phyloP scores from a whole-genome alignment of 2,113 vertebrate genomes.

The Hydropotes inermis region DNA sequence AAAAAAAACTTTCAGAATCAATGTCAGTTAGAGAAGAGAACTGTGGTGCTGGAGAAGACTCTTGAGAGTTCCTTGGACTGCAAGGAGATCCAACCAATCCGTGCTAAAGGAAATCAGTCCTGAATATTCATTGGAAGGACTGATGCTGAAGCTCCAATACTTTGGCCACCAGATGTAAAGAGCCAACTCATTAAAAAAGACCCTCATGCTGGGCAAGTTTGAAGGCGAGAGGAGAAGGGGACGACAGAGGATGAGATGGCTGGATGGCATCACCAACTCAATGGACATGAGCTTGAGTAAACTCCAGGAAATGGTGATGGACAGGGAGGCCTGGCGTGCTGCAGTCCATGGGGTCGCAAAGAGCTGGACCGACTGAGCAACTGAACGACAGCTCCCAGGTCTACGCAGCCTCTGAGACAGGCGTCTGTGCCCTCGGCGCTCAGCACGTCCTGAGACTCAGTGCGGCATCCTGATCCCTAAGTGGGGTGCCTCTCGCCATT shows the following conservation, averaged over 20 bases:
- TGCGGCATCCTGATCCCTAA: rapidly evolving
- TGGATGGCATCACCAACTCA: background rate
- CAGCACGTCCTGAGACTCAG: background rate
- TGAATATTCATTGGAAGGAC: background rate
- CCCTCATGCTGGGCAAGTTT: background rate
- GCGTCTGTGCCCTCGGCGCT: background rate
- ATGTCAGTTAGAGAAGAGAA: background rate
- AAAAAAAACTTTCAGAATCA: background rate
- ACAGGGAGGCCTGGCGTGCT: background rate
- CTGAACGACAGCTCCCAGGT: background rate
- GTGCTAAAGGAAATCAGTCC: background rate
- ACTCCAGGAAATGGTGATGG: background rate
- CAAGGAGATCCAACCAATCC: background rate
- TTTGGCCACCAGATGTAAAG: background rate
- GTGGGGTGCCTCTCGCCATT: rapidly evolving
- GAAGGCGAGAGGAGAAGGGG: background rate
- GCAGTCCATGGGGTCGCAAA: background rate
- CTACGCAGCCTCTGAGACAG: background rate
- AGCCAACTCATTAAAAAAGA: background rate
- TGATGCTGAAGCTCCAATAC: background rate
- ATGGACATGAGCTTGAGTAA: background rate
- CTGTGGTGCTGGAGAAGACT: background rate
- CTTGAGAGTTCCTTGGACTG: background rate
- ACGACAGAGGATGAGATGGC: background rate
- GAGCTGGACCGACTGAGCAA: rapidly evolving